These are phyloP conservation scores for Macrobrachium rosenbergii DNA, from an alignment of 1,140 invertebrate genomes.

Conservation along the genomic window DNA sequence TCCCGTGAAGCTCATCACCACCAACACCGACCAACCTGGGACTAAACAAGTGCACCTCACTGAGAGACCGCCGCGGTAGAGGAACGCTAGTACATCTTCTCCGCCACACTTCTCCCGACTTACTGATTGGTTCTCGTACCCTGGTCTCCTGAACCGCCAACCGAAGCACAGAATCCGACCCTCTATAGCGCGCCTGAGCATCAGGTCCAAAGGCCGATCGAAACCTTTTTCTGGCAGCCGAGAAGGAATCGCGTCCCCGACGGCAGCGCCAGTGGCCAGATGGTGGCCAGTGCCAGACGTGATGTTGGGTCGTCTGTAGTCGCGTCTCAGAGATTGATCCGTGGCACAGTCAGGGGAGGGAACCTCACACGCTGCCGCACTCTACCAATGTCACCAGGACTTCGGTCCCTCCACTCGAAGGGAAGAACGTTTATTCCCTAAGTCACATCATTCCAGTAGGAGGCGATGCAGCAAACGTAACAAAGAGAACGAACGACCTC, in stretches of 20 bases:
- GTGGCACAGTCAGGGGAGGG: constrained; percentile 50
- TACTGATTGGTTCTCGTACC: constrained; percentile 54
- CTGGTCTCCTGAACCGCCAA: constrained; percentile 38
- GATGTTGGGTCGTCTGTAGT: constrained; percentile 48
- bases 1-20: background rate
- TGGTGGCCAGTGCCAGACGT: constrained; percentile 17
- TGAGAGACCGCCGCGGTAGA: constrained; percentile 47
- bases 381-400: constrained; percentile 15
- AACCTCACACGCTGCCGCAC: constrained; percentile 46
- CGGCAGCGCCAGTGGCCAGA: constrained; percentile 38
- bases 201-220: constrained; percentile 32
- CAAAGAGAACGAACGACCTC: background rate
- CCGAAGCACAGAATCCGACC: constrained; percentile 35
- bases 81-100: constrained; percentile 50
- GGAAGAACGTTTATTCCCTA: constrained; percentile 6
- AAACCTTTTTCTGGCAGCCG: constrained; percentile 6
- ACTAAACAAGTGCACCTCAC: constrained; percentile 53
- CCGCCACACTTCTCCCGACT: constrained; percentile 49
- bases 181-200: constrained; percentile 28
- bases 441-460: constrained; percentile 1
- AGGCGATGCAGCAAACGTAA: constrained; percentile 3
- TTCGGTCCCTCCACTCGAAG: background rate
- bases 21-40: constrained; percentile 47
- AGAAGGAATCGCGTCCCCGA: constrained; percentile 36
- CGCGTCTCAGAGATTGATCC: constrained; percentile 60